Conservation (phyloP, 1,140 invertebrate genomes). For the Ceratosolen fusciceps region DNA sequence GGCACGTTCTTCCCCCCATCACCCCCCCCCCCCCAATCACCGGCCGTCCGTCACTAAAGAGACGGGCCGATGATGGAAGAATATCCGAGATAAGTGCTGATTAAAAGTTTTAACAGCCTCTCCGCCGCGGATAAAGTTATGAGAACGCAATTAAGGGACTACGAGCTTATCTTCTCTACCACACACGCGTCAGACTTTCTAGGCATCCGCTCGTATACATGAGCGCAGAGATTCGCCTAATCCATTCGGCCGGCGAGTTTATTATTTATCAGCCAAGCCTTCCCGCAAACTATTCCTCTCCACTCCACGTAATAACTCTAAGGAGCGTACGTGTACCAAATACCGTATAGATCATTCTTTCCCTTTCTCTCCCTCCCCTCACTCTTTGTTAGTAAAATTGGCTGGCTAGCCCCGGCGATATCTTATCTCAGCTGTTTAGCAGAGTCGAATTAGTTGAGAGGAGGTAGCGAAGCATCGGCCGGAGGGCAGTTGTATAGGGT, state of each 20-base stretch:
- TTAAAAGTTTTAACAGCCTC: slow-evolving; percentile 17
- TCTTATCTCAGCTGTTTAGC: slow-evolving; percentile 29
- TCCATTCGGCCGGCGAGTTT: too few species aligned
- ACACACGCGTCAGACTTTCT: too few species aligned
- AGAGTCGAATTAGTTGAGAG: slow-evolving; percentile 38
- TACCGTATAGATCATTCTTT: slow-evolving; percentile 10
- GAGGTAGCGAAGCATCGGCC: neutral
- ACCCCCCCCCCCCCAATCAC: slow-evolving; percentile 1
- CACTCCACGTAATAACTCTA: too few species aligned
- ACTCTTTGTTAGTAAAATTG: too few species aligned
- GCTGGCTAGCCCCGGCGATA: slow-evolving; percentile 40
- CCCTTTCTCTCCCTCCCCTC: neutral
- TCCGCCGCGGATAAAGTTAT: neutral
- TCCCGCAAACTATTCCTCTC: too few species aligned
- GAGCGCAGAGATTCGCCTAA: too few species aligned
- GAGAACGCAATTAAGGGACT: slow-evolving; percentile 6
- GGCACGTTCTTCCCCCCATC: neutral
- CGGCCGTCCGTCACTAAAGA: neutral
- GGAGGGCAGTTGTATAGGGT: slow-evolving; percentile 12
- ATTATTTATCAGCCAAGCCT: too few species aligned
- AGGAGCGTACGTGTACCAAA: slow-evolving; percentile 13
- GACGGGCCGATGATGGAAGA: slow-evolving; percentile 8
- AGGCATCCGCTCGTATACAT: too few species aligned
- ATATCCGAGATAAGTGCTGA: slow-evolving; percentile 8
- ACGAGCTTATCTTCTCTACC: too few species aligned